Conservation (phyloP, 1,140 invertebrate species). For the Palaemon carinicauda region DNA sequence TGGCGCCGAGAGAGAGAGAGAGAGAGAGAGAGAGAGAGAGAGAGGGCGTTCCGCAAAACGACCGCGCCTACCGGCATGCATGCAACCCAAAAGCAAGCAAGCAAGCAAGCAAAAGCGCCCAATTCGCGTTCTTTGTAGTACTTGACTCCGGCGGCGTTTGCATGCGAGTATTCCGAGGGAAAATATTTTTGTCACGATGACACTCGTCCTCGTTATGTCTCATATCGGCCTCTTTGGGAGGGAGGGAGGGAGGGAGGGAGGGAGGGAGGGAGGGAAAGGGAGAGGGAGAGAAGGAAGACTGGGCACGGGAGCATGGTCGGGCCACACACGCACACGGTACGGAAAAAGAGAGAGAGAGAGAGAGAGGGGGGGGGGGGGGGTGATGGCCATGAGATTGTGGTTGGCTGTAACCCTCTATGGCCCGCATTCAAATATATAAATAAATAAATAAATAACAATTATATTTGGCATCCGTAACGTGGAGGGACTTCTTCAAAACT, state of each 20-base stretch:
- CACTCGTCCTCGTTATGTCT: too few relatives aligned
- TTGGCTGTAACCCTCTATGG: too few relatives aligned
- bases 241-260: not conserved
- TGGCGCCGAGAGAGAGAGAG: conserved; percentile 15
- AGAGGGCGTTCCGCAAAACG: conserved; percentile 12
- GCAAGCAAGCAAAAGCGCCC: too few relatives aligned
- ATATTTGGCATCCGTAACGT: too few relatives aligned
- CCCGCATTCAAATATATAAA: too few relatives aligned
- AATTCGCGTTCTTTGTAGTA: too few relatives aligned
- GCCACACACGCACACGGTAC: too few relatives aligned
- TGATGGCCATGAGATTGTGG: not conserved
- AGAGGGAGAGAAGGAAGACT: too few relatives aligned
- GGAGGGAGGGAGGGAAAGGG: not conserved
- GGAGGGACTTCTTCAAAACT: too few relatives aligned
- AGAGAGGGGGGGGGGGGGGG: not conserved
- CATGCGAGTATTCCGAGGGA: not conserved
- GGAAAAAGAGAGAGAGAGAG: not conserved
- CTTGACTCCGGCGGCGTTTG: too few relatives aligned
- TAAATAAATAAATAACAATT: too few relatives aligned
- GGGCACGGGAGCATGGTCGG: not conserved
- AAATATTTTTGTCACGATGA: not conserved
- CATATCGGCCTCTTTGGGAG: not conserved
- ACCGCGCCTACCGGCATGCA: not conserved
- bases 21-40: conserved; percentile 25
- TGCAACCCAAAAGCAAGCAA: not conserved